Base-by-base conservation (phyloP, 2,888 invertebrate species). In the Cheilosia pagana region DNA sequence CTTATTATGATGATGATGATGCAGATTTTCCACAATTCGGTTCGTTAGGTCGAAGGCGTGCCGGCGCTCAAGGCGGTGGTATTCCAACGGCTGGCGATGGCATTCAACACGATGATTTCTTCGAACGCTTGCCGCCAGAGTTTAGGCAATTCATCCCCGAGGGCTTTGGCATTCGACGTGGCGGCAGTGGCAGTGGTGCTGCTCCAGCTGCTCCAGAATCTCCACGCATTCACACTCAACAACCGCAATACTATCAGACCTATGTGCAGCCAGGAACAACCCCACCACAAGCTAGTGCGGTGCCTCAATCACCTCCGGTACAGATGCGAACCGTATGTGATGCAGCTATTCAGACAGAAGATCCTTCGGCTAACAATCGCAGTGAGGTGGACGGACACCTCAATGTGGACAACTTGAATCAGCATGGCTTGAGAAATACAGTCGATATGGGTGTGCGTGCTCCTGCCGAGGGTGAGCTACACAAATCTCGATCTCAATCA, bases 351-450 rank as follows among this genome's bases (percentile, higher is more conserved):
- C 92, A 92, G 88, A 92, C 92, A 35, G 92, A 92, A 76, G 91
- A 91, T 75, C 89, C 88, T 2, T 70, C 67, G 12, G 77, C 63
- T 3, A 88, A 88, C 0, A 88, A 87, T 43, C 88, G 88, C 8
- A 86, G 75, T 21, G 89, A 90, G 76, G 90, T 91, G 2, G 91
- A 91, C 67, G 88, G 88, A 6, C 88, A 89, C 87, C 88, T 90
- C 88, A 81, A 86, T 31, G 53, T 67, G 3, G 88, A 88, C 23
- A 87, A 86, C 70, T 89, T 95, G 12, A 94, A 94, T 60, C 95
- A 95, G 88, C 94, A 95, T 93, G 95, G 95, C 4, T 90, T 95
- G 79, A 94, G 96, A 87, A 96, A 96, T 89, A 96, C 96, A 23
- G 95, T 96, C 81, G 96, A 96, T 90, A 94, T 96, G 89, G 96